Evolutionary conservation across 23 tunicate genomes (phyloP), one percentile per base, ranked within the genome.

Genomic region (Phallusia fumigata): DNA sequence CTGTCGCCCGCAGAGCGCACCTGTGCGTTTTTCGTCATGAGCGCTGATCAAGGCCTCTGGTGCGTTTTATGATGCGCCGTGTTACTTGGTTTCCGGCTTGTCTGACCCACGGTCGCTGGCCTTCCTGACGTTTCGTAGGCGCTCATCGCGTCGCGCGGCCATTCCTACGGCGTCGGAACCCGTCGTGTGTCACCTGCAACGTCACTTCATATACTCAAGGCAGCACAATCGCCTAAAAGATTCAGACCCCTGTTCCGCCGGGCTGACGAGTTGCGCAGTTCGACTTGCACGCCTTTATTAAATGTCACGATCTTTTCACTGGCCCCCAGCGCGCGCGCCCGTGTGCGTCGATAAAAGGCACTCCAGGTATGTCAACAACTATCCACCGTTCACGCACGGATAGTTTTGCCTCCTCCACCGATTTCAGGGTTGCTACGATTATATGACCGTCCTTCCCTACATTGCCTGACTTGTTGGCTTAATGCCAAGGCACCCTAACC

Each of bases 21-120:
- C 80, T 77, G 80, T 77, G 80, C 80, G 52, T 77, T 77, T 77
- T 77, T 77, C 80, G 80, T 36, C 69, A 24, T 58, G 69, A 58
- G 69, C 69, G 69, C 69, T 58, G 69, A 58, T 58, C 69, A 58
- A 58, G 69, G 69, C 69, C 69, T 22, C 69, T 58, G 69, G 28
- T 58, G 69, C 69, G 16, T 58, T 58, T 58, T 58, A 58, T 58
- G 69, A 58, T 58, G 69, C 69, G 69, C 69, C 69, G 69, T 21
- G 69, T 24, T 24, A 6, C 28, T 58, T 58, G 69, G 69, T 58
- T 58, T 58, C 69, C 69, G 69, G 69, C 69, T 58, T 58, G 69
- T 58, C 69, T 58, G 69, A 58, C 69, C 28, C 69, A 58, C 26
- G 69, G 28, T 40, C 47, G 47, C 47, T 40, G 47, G 47, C 8